phyloP scores from a whole-genome alignment of 2,888 invertebrate genomes.

The Linnaemya tessellans region DNA sequence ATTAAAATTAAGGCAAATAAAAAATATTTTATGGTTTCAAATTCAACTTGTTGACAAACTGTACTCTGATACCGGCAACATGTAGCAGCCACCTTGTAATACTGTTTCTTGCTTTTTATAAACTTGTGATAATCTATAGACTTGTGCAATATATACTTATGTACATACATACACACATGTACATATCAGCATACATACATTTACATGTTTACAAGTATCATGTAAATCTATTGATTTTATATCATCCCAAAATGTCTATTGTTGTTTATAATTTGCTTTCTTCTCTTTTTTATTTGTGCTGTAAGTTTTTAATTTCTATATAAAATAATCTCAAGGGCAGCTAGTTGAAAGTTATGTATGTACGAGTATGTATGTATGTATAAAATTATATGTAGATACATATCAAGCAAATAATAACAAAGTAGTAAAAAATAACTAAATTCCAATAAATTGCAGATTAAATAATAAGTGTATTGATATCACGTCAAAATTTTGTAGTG shows the following conservation, averaged over 20 bases:
- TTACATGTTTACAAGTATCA: background rate
- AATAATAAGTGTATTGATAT: too few species aligned
- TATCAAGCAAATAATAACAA: slow-evolving; percentile 10
- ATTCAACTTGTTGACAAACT: background rate
- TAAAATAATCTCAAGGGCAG: slow-evolving; percentile 58
- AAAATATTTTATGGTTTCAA: too few species aligned
- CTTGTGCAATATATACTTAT: background rate
- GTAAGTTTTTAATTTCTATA: slow-evolving; percentile 4
- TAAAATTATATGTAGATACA: too few species aligned
- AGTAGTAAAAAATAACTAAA: background rate
- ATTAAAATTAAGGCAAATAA: too few species aligned
- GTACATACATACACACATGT: too few species aligned
- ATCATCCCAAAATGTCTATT: slow-evolving; percentile 35
- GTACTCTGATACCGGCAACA: background rate
- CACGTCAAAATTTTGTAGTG: too few species aligned
- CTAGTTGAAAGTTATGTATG: slow-evolving; percentile 31
- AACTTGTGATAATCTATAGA: background rate
- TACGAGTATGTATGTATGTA: too few species aligned
- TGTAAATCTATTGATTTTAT: slow-evolving; percentile 52
- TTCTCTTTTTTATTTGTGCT: background rate
- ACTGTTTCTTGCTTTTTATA: background rate
- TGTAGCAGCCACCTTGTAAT: background rate
- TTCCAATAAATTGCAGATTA: too few species aligned
- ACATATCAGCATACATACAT: too few species aligned
- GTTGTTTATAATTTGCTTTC: slow-evolving; percentile 12